Conservation (phyloP, 1,140 invertebrate species). For the Battus philenor region DNA sequence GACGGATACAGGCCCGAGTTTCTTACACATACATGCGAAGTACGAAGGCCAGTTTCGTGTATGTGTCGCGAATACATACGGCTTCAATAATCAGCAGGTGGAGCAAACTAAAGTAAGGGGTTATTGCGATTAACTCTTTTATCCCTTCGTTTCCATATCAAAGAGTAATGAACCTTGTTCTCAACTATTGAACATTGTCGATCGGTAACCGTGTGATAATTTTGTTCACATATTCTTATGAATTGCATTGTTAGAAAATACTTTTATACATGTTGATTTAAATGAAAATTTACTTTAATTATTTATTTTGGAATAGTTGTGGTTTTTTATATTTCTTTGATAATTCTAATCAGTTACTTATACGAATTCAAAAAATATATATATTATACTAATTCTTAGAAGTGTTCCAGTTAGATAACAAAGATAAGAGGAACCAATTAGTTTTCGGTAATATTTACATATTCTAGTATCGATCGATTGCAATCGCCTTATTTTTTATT, state of each 20-base stretch:
- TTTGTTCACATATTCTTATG: constrained; percentile 19
- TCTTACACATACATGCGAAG: constrained; percentile 68
- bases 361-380: too few relatives aligned
- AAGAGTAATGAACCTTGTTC: constrained; percentile 75
- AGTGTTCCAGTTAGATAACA: constrained; percentile 15
- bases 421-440: constrained; percentile 9
- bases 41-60: constrained; percentile 69
- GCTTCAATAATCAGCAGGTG: constrained; percentile 75
- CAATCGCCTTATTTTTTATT: too few relatives aligned
- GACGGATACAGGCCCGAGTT: constrained; percentile 72
- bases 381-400: constrained; percentile 17
- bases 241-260: neutral
- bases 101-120: constrained; percentile 71
- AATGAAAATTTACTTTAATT: too few relatives aligned
- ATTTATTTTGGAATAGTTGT: too few relatives aligned
- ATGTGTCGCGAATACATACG: constrained; percentile 70
- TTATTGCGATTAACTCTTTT: constrained; percentile 75
- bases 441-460: constrained; percentile 6
- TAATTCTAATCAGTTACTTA: too few relatives aligned
- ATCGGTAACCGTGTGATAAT: constrained; percentile 71
- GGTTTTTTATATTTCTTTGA: too few relatives aligned
- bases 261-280: too few relatives aligned
- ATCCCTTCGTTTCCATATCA: constrained; percentile 75
- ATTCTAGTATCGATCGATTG: neutral
- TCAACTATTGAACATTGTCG: constrained; percentile 63